Conservation (phyloP, 1,140 invertebrate genomes). For the Tenebrio molitor region DNA sequence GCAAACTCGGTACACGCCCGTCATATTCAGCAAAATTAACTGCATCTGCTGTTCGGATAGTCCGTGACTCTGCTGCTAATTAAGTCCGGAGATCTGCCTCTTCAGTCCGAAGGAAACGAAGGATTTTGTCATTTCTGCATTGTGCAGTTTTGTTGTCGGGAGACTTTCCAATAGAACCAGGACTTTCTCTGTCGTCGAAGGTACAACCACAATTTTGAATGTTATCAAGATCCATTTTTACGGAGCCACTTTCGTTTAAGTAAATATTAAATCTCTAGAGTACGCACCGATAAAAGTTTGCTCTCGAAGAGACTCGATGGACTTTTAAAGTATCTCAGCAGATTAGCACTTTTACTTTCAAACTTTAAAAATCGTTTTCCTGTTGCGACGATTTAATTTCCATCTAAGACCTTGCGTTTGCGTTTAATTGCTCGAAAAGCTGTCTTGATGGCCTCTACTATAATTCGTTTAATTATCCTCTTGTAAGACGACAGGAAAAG, state of each 20-base stretch:
- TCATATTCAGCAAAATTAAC: conserved; percentile 13
- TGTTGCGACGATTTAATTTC: conserved; percentile 2
- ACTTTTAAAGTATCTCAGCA: too few species aligned
- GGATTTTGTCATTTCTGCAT: neutral
- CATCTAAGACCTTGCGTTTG: conserved; percentile 12
- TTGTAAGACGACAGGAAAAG: conserved; percentile 8
- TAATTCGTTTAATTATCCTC: conserved; percentile 10
- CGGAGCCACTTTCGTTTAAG: neutral
- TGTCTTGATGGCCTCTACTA: conserved; percentile 17
- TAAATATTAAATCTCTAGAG: neutral
- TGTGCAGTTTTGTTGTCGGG: neutral
- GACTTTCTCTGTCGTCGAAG: neutral
- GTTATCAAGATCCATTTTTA: neutral
- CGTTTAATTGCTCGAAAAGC: conserved; percentile 9
- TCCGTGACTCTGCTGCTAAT: neutral
- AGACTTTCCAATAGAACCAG: conserved; percentile 3
- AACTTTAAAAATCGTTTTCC: conserved; percentile 1
- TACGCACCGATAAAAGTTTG: too few species aligned
- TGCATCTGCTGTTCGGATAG: neutral
- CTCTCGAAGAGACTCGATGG: too few species aligned
- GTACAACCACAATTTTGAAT: neutral
- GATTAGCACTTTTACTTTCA: conserved; percentile 17
- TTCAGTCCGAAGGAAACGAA: too few species aligned
- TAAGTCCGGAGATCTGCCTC: neutral
- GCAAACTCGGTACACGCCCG: conserved; percentile 21